These are phyloP conservation scores for Aleiodes alternator DNA, from an alignment of 2,888 invertebrate genomes.

Conservation along the genomic window DNA sequence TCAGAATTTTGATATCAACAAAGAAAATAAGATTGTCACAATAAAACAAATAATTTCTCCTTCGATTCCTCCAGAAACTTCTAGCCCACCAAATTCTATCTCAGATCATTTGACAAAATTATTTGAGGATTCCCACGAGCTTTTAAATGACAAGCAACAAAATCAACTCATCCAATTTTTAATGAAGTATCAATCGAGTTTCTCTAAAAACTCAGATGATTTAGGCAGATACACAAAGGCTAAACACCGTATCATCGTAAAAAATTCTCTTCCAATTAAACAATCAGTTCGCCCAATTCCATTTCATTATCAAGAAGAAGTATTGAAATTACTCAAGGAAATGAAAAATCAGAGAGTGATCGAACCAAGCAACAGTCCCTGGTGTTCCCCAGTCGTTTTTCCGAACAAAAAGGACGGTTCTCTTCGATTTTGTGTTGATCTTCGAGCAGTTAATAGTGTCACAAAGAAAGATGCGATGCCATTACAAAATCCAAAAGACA, in stretches of 20 bases:
- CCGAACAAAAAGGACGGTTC: conserved; percentile 38
- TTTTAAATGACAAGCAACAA: neutral
- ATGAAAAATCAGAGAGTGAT: conserved; percentile 34
- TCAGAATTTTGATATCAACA: neutral
- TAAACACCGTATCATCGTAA: neutral
- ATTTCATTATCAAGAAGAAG: conserved; percentile 14
- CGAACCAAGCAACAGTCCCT: conserved; percentile 39
- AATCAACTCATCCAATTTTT: neutral
- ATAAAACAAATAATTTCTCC: too few species aligned
- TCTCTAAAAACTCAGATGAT: neutral
- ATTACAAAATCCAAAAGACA: conserved; percentile 8
- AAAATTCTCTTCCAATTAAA: neutral
- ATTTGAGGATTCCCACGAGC: neutral
- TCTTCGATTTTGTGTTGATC: conserved; percentile 40
- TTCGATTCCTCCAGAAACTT: neutral
- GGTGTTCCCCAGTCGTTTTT: conserved; percentile 46
- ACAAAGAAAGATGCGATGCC: conserved; percentile 42
- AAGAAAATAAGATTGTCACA: neutral
- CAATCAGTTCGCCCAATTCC: neutral
- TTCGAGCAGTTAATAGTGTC: conserved; percentile 30
- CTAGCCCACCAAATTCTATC: neutral
- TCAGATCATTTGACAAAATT: conserved; percentile 1
- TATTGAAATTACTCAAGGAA: conserved; percentile 2
- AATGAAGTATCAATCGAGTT: neutral
- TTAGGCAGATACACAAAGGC: neutral